These are phyloP conservation scores for Miichthys miiuy DNA, from an alignment of 2,797 vertebrate genomes.

Conservation along the genomic window DNA sequence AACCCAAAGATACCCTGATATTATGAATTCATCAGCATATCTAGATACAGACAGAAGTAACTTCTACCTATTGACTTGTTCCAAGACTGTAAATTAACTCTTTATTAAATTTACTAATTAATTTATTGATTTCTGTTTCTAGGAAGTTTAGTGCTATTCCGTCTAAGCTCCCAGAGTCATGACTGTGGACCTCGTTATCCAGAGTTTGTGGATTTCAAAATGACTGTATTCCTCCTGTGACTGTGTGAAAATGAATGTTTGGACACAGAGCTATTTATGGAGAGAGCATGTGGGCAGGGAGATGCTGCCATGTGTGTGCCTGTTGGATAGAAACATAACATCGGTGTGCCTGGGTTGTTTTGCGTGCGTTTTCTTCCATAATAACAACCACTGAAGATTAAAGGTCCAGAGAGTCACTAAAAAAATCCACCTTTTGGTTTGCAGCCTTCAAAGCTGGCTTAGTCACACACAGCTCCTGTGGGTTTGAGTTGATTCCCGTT, in stretches of 20 bases:
- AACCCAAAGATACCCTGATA: neutral
- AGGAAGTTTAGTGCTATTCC: slow-evolving; percentile 31
- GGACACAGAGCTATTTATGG: slow-evolving; percentile 70
- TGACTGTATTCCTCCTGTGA: slow-evolving; percentile 44
- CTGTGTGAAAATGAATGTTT: slow-evolving; percentile 62
- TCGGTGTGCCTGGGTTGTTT: slow-evolving; percentile 27
- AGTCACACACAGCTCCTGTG: slow-evolving; percentile 50
- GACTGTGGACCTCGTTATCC: slow-evolving; percentile 37
- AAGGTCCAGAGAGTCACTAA: slow-evolving; percentile 26
- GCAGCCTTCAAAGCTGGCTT: slow-evolving; percentile 41
- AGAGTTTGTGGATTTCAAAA: slow-evolving; percentile 43
- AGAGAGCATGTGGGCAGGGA: slow-evolving; percentile 48
- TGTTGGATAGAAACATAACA: slow-evolving; percentile 44
- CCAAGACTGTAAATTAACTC: neutral
- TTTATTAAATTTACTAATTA: slow-evolving; percentile 18
- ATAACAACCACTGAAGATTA: slow-evolving; percentile 34
- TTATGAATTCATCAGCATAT: neutral
- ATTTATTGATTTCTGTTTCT: slow-evolving; percentile 16
- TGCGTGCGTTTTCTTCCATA: slow-evolving; percentile 31
- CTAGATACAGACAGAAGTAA: neutral
- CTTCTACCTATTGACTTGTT: neutral
- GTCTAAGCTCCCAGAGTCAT: slow-evolving; percentile 19
- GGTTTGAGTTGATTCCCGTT: slow-evolving; percentile 36
- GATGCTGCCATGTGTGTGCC: slow-evolving; percentile 54
- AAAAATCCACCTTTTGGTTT: slow-evolving; percentile 23